Conservation (phyloP, 92 coral and sea anemone species). For the Phenganax subtilis region DNA sequence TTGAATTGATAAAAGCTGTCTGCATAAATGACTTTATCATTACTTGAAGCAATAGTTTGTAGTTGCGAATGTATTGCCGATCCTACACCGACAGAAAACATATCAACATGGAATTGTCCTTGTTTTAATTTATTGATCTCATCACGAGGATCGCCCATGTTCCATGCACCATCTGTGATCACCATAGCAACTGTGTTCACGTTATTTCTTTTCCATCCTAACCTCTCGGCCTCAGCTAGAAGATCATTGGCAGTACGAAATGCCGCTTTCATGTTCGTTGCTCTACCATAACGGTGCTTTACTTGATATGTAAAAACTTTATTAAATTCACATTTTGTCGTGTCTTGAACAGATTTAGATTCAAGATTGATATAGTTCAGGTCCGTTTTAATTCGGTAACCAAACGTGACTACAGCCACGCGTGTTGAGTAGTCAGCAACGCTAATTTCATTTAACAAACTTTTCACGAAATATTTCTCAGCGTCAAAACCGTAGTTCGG, state of each 20-base stretch:
- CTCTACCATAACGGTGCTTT: slow-evolving; percentile 52
- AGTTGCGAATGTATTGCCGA: slow-evolving; percentile 61
- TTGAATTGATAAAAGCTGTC: slow-evolving; percentile 55
- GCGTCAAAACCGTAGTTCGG: slow-evolving; percentile 58
- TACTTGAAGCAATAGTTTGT: slow-evolving; percentile 55
- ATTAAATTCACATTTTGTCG: slow-evolving; percentile 78
- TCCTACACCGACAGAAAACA: slow-evolving; percentile 81
- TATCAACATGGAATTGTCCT: slow-evolving; percentile 49
- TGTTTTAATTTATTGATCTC: slow-evolving; percentile 55
- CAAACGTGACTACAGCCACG: slow-evolving; percentile 77
- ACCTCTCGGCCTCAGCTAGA: slow-evolving; percentile 48
- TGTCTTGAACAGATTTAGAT: slow-evolving; percentile 38
- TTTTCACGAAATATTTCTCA: slow-evolving; percentile 80
- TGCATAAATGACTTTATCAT: slow-evolving; percentile 63
- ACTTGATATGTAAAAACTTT: slow-evolving; percentile 65
- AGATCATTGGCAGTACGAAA: slow-evolving; percentile 45
- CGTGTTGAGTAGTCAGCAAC: slow-evolving; percentile 87
- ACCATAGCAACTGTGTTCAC: slow-evolving; percentile 84
- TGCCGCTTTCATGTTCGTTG: slow-evolving; percentile 72
- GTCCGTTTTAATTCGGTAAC: slow-evolving; percentile 57
- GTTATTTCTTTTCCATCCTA: slow-evolving; percentile 49
- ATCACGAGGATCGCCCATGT: slow-evolving; percentile 56
- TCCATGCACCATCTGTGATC: slow-evolving; percentile 95
- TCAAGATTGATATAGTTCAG: slow-evolving; percentile 82
- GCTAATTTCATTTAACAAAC: slow-evolving; percentile 79